Conservation (phyloP, 2,113 vertebrate species). For the Abramis brama region DNA sequence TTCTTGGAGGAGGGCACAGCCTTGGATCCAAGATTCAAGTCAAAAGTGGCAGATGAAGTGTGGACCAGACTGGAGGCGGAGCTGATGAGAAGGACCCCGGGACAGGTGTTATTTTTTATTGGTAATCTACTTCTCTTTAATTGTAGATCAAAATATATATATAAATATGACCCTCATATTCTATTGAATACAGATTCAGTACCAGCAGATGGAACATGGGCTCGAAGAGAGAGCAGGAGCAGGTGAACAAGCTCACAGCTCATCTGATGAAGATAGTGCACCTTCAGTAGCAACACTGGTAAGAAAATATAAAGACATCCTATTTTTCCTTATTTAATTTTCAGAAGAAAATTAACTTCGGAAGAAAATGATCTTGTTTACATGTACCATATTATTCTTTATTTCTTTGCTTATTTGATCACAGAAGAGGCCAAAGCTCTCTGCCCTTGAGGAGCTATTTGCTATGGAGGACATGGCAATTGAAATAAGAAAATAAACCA, state of each 20-base stretch:
- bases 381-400: not conserved
- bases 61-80: conserved; percentile 5
- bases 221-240: not conserved
- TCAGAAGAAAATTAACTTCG: not conserved
- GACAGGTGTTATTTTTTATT: not conserved
- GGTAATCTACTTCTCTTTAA: not conserved
- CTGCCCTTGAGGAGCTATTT: not conserved
- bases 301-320: not conserved
- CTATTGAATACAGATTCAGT: not conserved
- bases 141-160: not conserved
- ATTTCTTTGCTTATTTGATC: not conserved
- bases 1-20: not conserved
- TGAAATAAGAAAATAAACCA: too few species aligned
- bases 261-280: not conserved
- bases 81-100: not conserved
- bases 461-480: too few species aligned
- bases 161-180: not conserved
- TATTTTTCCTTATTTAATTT: too few species aligned
- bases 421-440: not conserved
- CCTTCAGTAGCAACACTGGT: not conserved
- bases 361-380: not conserved
- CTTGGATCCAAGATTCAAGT: conserved; percentile 16
- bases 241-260: not conserved
- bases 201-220: not conserved
- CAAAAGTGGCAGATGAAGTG: conserved; percentile 1